Evolutionary conservation across 2,888 invertebrate genomes (phyloP).

Genomic region (Pollenia griseotomentosa): DNA sequence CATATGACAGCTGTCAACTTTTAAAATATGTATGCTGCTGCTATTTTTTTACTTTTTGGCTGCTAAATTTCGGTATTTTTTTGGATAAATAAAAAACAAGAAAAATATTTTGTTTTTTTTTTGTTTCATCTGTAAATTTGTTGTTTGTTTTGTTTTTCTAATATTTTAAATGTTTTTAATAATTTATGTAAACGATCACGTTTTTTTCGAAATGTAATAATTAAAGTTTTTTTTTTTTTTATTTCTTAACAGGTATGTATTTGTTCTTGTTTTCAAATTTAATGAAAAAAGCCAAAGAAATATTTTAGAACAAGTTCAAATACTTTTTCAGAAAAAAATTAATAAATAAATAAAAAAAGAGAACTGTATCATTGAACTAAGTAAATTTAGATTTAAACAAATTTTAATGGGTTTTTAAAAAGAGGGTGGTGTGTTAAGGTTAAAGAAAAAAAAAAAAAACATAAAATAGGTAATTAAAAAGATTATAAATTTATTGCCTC

Average conservation of each 20-base stretch:
- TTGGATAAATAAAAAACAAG: conserved; percentile 13
- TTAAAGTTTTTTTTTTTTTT: not conserved
- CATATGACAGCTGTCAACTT: conserved; percentile 66
- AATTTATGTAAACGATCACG: conserved; percentile 55
- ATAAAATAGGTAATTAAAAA: no score
- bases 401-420: not conserved
- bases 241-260: no score
- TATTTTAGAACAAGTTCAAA: not conserved
- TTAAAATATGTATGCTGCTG: conserved; percentile 39
- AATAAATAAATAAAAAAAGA: not conserved
- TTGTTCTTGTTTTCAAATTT: no score
- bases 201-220: conserved; percentile 21
- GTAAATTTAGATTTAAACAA: not conserved
- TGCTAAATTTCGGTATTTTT: not conserved
- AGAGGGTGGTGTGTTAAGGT: no score
- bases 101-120: conserved; percentile 2
- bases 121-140: conserved; percentile 14
- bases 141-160: not conserved
- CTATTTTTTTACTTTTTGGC: not conserved
- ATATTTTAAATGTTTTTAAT: conserved; percentile 6
- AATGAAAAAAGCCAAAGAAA: not conserved
- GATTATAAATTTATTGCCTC: no score
- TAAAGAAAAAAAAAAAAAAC: no score
- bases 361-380: not conserved
- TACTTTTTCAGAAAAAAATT: not conserved